These are phyloP conservation scores for Panorpa germanica DNA, from an alignment of 2,888 invertebrate species.

Conservation along the genomic window DNA sequence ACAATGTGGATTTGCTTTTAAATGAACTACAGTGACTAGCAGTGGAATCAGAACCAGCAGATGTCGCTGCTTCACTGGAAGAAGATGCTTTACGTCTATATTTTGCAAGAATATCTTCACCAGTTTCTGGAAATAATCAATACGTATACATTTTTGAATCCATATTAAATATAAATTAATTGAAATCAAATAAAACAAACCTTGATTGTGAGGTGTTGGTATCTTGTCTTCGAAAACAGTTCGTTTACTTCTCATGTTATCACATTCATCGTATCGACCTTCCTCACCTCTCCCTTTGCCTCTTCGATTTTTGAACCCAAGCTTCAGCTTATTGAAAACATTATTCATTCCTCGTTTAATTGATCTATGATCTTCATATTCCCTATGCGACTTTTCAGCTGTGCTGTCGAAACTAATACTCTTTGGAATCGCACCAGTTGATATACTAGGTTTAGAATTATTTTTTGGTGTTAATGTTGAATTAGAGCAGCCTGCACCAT, in stretches of 20 bases:
- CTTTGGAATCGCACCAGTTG: constrained; percentile 76
- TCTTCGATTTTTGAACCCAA: constrained; percentile 42
- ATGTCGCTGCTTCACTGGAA: constrained; percentile 30
- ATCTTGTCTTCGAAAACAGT: too few species aligned
- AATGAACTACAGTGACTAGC: constrained; percentile 19
- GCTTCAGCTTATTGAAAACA: constrained; percentile 50
- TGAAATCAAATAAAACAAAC: too few species aligned
- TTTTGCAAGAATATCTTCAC: constrained; percentile 89
- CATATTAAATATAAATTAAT: too few species aligned
- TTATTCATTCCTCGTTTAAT: constrained; percentile 2
- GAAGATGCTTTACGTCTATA: constrained; percentile 56
- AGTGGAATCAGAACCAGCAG: constrained; percentile 23
- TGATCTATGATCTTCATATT: constrained; percentile 14
- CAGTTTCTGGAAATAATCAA: constrained; percentile 12
- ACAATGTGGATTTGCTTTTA: too few species aligned
- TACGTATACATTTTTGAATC: too few species aligned
- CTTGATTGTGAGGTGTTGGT: too few species aligned
- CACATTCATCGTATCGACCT: too few species aligned
- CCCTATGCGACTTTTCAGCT: constrained; percentile 59
- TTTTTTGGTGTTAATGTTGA: constrained; percentile 15
- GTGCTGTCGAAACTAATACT: constrained; percentile 84
- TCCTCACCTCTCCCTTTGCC: constrained; percentile 30
- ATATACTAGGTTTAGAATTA: constrained; percentile 27
- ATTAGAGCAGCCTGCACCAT: neutral
- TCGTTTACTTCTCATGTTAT: too few species aligned